These are phyloP conservation scores for Pontoporia blainvillei DNA, from an alignment of 2,113 vertebrate genomes.

Conservation along the genomic window DNA sequence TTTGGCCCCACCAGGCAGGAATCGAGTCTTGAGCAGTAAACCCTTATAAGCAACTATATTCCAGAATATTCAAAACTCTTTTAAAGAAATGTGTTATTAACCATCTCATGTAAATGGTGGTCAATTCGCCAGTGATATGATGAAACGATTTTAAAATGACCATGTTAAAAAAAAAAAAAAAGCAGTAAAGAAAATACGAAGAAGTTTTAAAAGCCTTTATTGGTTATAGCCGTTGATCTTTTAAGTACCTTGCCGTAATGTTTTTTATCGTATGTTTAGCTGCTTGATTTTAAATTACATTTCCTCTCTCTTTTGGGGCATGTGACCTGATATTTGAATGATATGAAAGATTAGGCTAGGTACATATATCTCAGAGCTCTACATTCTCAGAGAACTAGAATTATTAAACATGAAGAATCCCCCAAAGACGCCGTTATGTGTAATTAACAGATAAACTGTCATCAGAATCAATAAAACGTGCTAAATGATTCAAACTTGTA, in stretches of 20 bases:
- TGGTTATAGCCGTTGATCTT: neutral
- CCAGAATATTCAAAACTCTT: neutral
- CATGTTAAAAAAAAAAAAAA: neutral
- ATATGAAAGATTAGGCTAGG: slow-evolving; percentile 72
- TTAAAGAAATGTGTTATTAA: slow-evolving; percentile 27
- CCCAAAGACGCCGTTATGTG: slow-evolving; percentile 83
- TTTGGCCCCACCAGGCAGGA: neutral
- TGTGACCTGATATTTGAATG: slow-evolving; percentile 80
- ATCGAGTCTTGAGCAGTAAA: neutral
- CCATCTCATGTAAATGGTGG: neutral
- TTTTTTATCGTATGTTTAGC: neutral
- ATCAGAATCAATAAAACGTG: slow-evolving; percentile 87
- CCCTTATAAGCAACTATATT: neutral
- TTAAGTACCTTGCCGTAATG: neutral
- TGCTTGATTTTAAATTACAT: slow-evolving; percentile 33
- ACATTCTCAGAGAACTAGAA: slow-evolving; percentile 77
- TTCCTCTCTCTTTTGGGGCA: slow-evolving; percentile 47
- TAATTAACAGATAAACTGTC: slow-evolving; percentile 88
- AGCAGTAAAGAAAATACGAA: neutral
- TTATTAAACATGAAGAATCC: slow-evolving; percentile 84
- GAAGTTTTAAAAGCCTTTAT: neutral
- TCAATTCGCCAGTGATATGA: neutral
- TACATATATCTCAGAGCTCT: slow-evolving; percentile 75
- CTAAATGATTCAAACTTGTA: slow-evolving; percentile 87
- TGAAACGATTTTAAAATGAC: neutral